Evolutionary conservation across 2,797 vertebrate genomes (phyloP).

Genomic region (Aphelocoma californica): DNA sequence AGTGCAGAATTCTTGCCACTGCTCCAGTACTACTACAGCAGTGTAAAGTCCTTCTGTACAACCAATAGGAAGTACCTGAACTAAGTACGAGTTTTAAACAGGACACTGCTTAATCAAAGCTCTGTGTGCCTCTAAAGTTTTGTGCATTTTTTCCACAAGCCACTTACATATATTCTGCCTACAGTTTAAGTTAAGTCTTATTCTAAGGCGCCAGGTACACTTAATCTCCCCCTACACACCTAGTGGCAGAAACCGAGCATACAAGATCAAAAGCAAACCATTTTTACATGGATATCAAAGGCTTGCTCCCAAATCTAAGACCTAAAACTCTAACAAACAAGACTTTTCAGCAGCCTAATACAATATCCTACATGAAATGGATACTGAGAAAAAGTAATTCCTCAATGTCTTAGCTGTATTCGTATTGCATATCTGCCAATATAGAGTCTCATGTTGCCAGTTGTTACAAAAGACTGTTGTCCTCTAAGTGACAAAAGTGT

Average conservation of each 20-base stretch:
- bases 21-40: neutral
- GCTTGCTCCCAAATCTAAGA: neutral
- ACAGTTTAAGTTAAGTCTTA: neutral
- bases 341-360: neutral
- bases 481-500: neutral
- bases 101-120: neutral
- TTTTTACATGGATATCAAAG: neutral
- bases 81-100: neutral
- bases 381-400: neutral
- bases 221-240: neutral
- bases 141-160: neutral
- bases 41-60: neutral
- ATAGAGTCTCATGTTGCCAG: neutral
- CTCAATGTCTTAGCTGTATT: neutral
- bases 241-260: neutral
- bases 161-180: neutral
- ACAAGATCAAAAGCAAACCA: neutral
- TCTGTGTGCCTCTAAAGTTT: neutral
- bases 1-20: neutral
- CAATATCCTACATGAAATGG: neutral
- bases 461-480: neutral
- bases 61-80: neutral
- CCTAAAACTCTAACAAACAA: neutral
- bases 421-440: neutral
- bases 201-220: neutral